Conservation (phyloP, 2,888 invertebrate genomes). For the Agrochola litura region DNA sequence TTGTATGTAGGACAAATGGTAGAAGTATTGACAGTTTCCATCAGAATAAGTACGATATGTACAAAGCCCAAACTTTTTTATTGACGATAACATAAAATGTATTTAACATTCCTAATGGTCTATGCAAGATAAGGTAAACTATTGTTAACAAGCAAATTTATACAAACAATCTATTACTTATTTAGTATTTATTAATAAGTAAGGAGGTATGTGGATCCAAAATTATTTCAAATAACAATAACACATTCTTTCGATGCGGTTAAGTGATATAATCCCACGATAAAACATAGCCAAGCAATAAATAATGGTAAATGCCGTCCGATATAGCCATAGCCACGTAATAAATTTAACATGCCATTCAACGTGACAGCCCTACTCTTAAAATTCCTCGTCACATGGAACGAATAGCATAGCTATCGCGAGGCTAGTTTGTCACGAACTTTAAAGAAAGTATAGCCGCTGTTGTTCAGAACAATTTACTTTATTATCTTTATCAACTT, state of each 20-base stretch:
- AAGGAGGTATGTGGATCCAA: not conserved
- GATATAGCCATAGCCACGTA: not conserved
- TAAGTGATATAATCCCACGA: not conserved
- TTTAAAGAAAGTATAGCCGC: conserved; percentile 61
- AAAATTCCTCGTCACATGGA: conserved; percentile 60
- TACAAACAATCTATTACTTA: not conserved
- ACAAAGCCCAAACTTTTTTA: not conserved
- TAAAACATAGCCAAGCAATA: conserved; percentile 20
- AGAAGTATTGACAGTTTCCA: not conserved
- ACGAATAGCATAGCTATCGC: conserved; percentile 56
- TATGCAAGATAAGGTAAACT: not conserved
- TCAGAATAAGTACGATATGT: not conserved
- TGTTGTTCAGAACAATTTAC: conserved; percentile 47
- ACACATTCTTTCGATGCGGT: not conserved
- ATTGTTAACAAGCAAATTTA: not conserved
- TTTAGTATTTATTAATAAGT: not conserved
- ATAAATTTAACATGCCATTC: conserved; percentile 9
- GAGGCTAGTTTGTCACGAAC: conserved; percentile 63
- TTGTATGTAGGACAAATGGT: not conserved
- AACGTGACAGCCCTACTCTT: conserved; percentile 46
- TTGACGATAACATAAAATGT: not conserved
- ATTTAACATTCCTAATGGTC: not conserved
- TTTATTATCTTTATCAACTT: conserved; percentile 43
- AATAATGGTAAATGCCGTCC: conserved; percentile 12
- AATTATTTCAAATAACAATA: not conserved